Evolutionary conservation across 2,797 vertebrate species (phyloP), one percentile per base, ranked within the genome.

Genomic region (Sylvilagus floridanus): DNA sequence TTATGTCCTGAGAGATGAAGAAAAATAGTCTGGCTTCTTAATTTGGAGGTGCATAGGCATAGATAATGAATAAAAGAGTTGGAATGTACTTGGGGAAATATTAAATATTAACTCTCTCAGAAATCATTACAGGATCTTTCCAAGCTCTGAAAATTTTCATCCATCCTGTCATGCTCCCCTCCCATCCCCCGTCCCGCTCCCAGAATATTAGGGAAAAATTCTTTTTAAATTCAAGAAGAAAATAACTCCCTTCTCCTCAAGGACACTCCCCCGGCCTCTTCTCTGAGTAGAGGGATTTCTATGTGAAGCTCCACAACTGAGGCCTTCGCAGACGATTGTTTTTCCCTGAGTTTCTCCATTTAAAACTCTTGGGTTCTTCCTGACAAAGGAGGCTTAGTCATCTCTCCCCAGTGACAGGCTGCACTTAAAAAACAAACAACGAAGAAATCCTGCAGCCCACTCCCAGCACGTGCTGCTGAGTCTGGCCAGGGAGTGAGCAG

Each of bases 351-450:
- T 19, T 79, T 76, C 77, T 84, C 28, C 6, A 16, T 69, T 91
- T 90, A 83, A 93, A 91, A 89, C 87, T 72, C 37, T 68, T 84
- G 78, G 37, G 14, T 65, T 92, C 73, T 95, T 86, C 22, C 26
- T 90, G 82, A 81, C 62, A 52, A 85, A 82, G 22, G 73, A 60
- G 86, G 81, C 78, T 96, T 95, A 90, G 54, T 93, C 81, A 84
- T 86, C 37, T 42, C 4, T 14, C 84, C 14, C 13, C 47, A 66
- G 30, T 77, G 91, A 93, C 52, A 84, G 77, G 77, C 73, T 66
- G 65, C 66, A 62, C 84, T 84, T 75, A 84, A n/a, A 86, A 91
- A 83, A 63, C 75, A 93, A 66, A 86, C 68, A 81, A 37, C 5
- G 4, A 69, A 88, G 73, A 85, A 91, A 72, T 32, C 26, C 79